phyloP scores from a whole-genome alignment of 2,888 invertebrate genomes.

The Scaptomyza tumidula region DNA sequence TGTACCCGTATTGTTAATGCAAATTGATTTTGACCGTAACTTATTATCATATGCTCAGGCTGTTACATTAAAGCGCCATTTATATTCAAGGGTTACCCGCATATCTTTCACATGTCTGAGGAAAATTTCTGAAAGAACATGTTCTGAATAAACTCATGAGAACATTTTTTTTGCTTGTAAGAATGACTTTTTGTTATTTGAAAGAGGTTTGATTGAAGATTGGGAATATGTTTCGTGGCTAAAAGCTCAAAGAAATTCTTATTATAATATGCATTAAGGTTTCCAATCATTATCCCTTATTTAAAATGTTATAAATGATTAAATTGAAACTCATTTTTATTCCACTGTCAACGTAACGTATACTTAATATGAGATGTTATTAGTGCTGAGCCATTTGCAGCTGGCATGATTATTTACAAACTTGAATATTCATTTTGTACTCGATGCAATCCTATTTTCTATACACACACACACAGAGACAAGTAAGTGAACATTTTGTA shows the following conservation, averaged over 20 bases:
- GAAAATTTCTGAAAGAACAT: background rate
- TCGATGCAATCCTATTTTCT: background rate
- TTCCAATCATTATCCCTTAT: too few species aligned
- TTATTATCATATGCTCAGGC: background rate
- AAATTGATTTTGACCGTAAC: constrained; percentile 11
- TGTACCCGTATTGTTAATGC: constrained; percentile 8
- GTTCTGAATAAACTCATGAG: background rate
- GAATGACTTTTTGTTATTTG: background rate
- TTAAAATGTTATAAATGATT: background rate
- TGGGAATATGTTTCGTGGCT: too few species aligned
- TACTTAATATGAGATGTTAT: background rate
- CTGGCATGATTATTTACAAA: background rate
- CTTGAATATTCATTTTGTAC: background rate
- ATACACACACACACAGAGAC: background rate
- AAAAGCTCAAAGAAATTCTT: too few species aligned
- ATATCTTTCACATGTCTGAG: background rate
- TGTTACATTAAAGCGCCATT: background rate
- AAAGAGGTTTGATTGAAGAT: background rate
- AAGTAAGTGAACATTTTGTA: constrained; percentile 13
- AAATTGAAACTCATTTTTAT: background rate
- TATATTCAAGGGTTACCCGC: too few species aligned
- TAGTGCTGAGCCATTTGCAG: background rate
- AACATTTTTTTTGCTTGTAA: background rate
- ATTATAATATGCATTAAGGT: too few species aligned
- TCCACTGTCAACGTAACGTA: background rate